These are phyloP conservation scores for Candoia aspera DNA, from an alignment of 2,113 vertebrate genomes.

Conservation along the genomic window DNA sequence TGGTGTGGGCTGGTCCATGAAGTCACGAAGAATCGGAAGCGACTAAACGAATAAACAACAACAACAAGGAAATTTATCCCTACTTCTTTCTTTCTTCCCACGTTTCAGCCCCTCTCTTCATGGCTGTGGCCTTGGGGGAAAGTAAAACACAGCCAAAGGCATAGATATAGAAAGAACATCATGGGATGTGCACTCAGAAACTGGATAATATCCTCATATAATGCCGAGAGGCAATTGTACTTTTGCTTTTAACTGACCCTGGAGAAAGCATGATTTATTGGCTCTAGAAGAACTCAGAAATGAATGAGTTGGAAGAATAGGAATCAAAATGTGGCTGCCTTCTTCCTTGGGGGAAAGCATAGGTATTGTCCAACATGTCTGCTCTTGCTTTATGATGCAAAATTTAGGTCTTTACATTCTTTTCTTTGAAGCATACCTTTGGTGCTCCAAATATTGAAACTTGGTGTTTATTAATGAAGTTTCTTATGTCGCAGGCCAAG, in stretches of 20 bases:
- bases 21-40: too few relatives aligned
- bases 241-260: background rate
- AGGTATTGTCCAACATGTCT: background rate
- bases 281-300: background rate
- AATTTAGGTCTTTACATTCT: background rate
- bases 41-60: too few relatives aligned
- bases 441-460: background rate
- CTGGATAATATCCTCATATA: background rate
- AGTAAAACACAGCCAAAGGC: background rate
- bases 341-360: background rate
- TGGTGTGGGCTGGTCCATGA: too few relatives aligned
- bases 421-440: too few relatives aligned
- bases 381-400: background rate
- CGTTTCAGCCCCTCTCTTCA: background rate
- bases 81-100: background rate
- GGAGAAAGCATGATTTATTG: background rate
- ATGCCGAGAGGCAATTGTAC: background rate
- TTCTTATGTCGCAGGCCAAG: conserved; percentile 66
- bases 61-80: background rate
- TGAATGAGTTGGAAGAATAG: background rate
- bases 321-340: background rate
- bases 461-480: background rate
- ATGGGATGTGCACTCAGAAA: background rate
- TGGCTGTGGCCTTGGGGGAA: background rate
- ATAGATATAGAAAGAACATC: background rate